Evolutionary conservation across 37 sponge, comb jelly and placozoan species (phyloP), one percentile per base, ranked within the genome.

Genomic region (Bolinopsis microptera): DNA sequence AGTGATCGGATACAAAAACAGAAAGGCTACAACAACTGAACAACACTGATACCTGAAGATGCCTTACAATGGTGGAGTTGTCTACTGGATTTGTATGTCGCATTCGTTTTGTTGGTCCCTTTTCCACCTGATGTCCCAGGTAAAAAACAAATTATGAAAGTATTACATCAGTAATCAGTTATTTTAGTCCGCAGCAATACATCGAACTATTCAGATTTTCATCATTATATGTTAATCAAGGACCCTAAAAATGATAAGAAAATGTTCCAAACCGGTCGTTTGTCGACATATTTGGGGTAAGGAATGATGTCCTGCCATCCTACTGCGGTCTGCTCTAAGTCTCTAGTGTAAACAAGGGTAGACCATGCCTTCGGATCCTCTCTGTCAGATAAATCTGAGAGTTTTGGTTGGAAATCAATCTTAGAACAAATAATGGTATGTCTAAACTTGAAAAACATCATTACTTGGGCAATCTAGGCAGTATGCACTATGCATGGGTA

Each of bases 11-110:
- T n/a, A n/a, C n/a, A n/a, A n/a, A n/a, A n/a, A n/a, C n/a, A n/a
- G n/a, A n/a, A n/a, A n/a, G n/a, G n/a, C n/a, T n/a, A n/a, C n/a
- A n/a, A n/a, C n/a, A n/a, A n/a, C n/a, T n/a, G n/a, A n/a, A n/a
- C n/a, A n/a, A n/a, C n/a, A n/a, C n/a, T n/a, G n/a, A 23, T 31
- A 86, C 90, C 90, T 86, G 90, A 28, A 86, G 61, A 34, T 86
- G 90, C 39, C 90, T 9, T 26, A 86, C 90, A 41, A 86, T 86
- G 28, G 90, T 86, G 41, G 90, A 86, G 30, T 86, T 86, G 35
- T 86, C 90, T 18, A 86, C 90, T 22, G 90, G 90, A 28, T 86
- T 39, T 0, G 90, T 86, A 25, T 41, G 35, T 41, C 90, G 38
- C 23, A 35, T 3, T 32, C 80, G 34, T 34, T 77, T 77, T 34